Evolutionary conservation across 2,888 invertebrate genomes (phyloP).

Genomic region (Pollenia labialis): DNA sequence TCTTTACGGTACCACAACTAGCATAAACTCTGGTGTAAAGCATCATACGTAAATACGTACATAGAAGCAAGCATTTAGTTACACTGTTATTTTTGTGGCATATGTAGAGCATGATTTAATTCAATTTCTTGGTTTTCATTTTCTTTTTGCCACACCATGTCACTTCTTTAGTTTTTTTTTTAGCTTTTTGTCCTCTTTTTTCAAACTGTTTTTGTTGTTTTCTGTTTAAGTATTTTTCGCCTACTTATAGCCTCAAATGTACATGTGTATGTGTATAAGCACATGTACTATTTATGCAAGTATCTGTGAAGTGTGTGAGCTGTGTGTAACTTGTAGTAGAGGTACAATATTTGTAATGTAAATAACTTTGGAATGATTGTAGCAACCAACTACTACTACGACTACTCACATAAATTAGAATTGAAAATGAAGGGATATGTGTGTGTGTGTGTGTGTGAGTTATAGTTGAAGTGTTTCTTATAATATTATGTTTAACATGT

Average conservation of each 20-base stretch:
- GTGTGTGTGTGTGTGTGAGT: constrained; percentile 32
- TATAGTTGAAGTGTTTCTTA: constrained; percentile 52
- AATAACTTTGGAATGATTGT: constrained; percentile 58
- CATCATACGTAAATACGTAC: constrained; percentile 9
- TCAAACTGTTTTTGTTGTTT: constrained; percentile 13
- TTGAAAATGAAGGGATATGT: constrained; percentile 44
- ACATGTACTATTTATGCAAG: not conserved
- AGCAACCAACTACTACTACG: constrained; percentile 1
- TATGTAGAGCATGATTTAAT: constrained; percentile 72
- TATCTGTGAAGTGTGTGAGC: not conserved
- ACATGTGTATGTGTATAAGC: not conserved
- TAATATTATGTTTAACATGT: constrained; percentile 35
- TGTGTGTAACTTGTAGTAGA: constrained; percentile 13
- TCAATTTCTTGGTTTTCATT: constrained; percentile 68
- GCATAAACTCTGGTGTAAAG: constrained; percentile 57
- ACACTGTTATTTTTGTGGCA: constrained; percentile 70
- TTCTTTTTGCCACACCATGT: constrained; percentile 51
- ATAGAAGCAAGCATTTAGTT: constrained; percentile 55
- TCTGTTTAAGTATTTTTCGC: constrained; percentile 38
- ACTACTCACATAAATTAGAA: constrained; percentile 47
- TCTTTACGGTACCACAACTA: constrained; percentile 55
- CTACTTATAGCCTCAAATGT: constrained; percentile 49
- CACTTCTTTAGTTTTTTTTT: constrained; percentile 26
- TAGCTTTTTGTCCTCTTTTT: not conserved
- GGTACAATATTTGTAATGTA: constrained; percentile 55